phyloP scores from a whole-genome alignment of 2,113 vertebrate genomes.

The Ailuropoda melanoleuca region DNA sequence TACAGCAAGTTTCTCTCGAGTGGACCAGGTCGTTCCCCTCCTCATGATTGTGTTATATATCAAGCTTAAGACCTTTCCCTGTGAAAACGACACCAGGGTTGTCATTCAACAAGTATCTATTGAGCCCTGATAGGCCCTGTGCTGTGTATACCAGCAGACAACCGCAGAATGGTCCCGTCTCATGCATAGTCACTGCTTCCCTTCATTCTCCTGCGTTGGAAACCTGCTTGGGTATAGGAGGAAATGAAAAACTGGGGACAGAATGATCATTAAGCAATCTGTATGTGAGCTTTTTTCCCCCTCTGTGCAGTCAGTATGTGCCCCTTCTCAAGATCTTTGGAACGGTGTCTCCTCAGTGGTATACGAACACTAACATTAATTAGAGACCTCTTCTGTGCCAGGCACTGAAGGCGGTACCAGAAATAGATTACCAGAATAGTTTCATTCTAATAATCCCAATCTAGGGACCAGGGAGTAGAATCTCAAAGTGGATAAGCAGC shows the following conservation, averaged over 20 bases:
- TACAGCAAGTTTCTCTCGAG: not conserved
- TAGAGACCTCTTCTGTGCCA: not conserved
- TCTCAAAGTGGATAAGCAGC: not conserved
- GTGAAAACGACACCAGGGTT: not conserved
- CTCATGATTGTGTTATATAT: not conserved
- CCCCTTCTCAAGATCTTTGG: not conserved
- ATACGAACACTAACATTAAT: not conserved
- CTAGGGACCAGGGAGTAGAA: not conserved
- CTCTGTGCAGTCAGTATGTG: not conserved
- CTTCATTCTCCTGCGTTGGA: not conserved
- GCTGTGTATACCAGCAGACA: not conserved
- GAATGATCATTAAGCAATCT: not conserved
- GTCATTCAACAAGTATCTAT: not conserved
- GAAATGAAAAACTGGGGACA: not conserved
- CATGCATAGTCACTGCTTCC: not conserved
- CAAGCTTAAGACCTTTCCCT: not conserved
- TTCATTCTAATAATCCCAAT: not conserved
- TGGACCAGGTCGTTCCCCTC: not conserved
- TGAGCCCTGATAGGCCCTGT: not conserved
- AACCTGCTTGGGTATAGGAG: not conserved
- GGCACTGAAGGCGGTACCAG: not conserved
- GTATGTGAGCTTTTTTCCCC: not conserved
- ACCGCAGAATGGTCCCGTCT: rapidly evolving
- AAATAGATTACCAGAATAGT: not conserved
- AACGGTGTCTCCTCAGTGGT: not conserved